Conservation (phyloP, 2,113 vertebrate genomes). For the Chiloscyllium plagiosum region DNA sequence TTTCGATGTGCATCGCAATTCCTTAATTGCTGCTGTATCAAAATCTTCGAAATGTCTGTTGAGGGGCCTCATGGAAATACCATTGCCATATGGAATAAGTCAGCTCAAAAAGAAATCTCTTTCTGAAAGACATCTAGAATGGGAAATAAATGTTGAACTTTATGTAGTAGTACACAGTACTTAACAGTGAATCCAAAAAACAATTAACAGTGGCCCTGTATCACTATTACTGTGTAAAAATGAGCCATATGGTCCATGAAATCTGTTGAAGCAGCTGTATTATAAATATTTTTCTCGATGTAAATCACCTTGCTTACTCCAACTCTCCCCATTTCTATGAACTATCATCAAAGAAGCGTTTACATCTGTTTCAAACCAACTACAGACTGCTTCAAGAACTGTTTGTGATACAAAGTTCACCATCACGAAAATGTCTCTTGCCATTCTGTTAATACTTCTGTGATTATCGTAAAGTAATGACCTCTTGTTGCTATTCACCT, state of each 20-base stretch:
- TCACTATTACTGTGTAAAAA: neutral
- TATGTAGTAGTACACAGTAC: neutral
- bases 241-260: neutral
- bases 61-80: neutral
- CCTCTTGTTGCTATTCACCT: neutral
- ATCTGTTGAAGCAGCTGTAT: neutral
- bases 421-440: neutral
- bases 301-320: neutral
- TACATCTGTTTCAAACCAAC: neutral
- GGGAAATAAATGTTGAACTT: neutral
- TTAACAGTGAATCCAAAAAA: neutral
- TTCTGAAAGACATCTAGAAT: neutral
- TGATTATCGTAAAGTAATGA: neutral
- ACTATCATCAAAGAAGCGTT: neutral
- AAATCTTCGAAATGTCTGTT: neutral
- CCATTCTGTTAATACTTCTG: neutral
- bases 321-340: neutral
- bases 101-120: neutral
- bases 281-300: neutral
- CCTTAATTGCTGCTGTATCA: too few relatives aligned
- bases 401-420: too few relatives aligned
- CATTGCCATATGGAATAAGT: neutral
- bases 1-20: too few relatives aligned
- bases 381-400: neutral
- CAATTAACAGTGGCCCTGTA: neutral